Base-by-base conservation (phyloP, 2,888 invertebrate genomes). In the Chrysolina americana region DNA sequence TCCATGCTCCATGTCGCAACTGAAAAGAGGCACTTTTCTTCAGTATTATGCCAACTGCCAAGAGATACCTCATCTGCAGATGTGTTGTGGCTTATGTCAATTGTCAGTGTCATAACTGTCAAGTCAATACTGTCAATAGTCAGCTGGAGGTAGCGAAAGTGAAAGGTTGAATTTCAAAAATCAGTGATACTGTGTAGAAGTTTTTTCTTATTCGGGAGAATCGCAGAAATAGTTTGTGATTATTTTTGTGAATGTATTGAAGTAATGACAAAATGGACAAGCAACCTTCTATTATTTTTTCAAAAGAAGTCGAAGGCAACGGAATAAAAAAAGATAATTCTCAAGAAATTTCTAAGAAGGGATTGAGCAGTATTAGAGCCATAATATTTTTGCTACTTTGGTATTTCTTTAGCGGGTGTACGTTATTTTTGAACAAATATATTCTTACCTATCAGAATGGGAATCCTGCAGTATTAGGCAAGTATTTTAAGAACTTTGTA, bases 361-460 rank as follows among this genome's bases (percentile, higher is more conserved):
- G 92, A 28, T 86, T 93, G 69, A 88, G 89, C 62, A 92, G 91
- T 84, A 86, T 91, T 47, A 87, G 92, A 82, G 93, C 93, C 36
- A 85, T 92, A 62, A 85, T 91, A 78, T 92, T 93, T 85, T 87
- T 93, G 56, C 85, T 92, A 66, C 86, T 94, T 76, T 94, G 94
- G 94, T 94, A 94, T 84, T 90, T 94, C 83, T 94, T 95, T 86
- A 94, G 94, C 86, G 93, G 93, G 10, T 93, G 93, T 85, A 94
- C 94, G 1, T 88, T 95, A 68, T 94, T 95, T 86, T 89, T 94
- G 75, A 94, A 95, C 87, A 95, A 94, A 85, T 94, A 94, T 85
- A 94, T 94, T 83, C 88, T 95, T 74, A 91, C 93, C 0, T 93
- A 92, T 81, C 90, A 93, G 85, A 90, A 92, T 86, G 94, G 93